Evolutionary conservation across 2,888 invertebrate species (phyloP).

Genomic region (Norana najaformis): DNA sequence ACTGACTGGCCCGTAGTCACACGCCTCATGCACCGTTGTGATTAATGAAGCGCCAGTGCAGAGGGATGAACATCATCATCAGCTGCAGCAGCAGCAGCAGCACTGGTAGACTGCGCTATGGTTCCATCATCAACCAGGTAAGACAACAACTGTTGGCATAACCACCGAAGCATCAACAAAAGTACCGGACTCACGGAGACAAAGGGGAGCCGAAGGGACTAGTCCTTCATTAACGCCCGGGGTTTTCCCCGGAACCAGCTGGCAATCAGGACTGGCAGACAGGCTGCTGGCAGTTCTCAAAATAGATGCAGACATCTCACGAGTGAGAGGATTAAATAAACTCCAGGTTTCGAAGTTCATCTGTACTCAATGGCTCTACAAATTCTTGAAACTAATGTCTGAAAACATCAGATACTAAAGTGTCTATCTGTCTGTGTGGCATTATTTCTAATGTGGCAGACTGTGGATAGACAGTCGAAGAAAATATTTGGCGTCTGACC

Average conservation of each 20-base stretch:
- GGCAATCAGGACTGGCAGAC: background rate
- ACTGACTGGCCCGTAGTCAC: background rate
- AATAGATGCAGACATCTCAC: background rate
- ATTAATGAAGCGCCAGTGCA: background rate
- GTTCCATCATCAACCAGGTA: conserved; percentile 9
- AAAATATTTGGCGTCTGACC: too few relatives aligned
- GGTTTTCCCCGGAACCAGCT: background rate
- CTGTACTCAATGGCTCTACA: too few relatives aligned
- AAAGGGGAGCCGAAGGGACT: background rate
- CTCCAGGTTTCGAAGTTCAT: background rate
- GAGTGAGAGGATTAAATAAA: background rate
- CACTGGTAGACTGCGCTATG: background rate
- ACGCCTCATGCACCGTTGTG: background rate
- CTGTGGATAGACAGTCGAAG: too few relatives aligned
- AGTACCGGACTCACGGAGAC: background rate
- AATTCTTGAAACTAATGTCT: too few relatives aligned
- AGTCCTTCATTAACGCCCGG: background rate
- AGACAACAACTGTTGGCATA: background rate
- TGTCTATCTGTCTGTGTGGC: too few relatives aligned
- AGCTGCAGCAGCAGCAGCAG: background rate
- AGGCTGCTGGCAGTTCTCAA: background rate
- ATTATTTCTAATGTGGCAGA: too few relatives aligned
- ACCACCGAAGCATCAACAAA: conserved; percentile 19
- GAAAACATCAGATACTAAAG: too few relatives aligned
- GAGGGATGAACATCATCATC: background rate